Percentiles rank a stretch among this genome's conserved stretches.
Evolutionary conservation across 2,888 invertebrate genomes (phyloP).

Genomic region (Heliconius ismenius): DNA sequence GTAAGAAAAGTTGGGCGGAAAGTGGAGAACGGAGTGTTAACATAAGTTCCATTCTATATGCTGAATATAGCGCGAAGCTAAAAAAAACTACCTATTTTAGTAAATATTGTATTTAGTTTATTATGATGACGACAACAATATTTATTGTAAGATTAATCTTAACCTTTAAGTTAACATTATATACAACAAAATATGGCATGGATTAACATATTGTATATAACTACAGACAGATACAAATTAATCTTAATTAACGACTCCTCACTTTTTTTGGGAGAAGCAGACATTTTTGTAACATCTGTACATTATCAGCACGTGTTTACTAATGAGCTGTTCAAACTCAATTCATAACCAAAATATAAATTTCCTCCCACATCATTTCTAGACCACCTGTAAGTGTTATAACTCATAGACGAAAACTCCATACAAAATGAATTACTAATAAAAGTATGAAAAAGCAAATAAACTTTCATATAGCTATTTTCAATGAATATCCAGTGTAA

Average conservation of each 20-base stretch:
- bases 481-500: no score
- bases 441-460: background rate
- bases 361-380: slow-evolving; percentile 7
- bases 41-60: no score
- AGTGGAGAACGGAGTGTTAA: no score
- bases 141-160: no score
- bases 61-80: no score
- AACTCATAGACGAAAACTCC: background rate
- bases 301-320: slow-evolving; percentile 17
- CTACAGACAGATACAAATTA: slow-evolving; percentile 3
- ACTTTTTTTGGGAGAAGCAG: background rate
- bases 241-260: background rate
- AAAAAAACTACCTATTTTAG: no score
- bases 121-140: background rate
- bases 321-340: slow-evolving; percentile 15
- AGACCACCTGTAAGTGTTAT: slow-evolving; percentile 15
- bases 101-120: background rate
- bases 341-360: slow-evolving; percentile 20
- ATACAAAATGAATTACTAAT: slow-evolving; percentile 12
- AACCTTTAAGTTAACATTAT: background rate
- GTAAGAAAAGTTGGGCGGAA: no score
- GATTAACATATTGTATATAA: background rate
- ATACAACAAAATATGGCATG: background rate
- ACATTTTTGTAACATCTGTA: slow-evolving; percentile 7
- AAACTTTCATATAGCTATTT: background rate